Evolutionary conservation across 1,140 invertebrate genomes (phyloP), one percentile per base, ranked within the genome.

Genomic region (Lycorma delicatula): DNA sequence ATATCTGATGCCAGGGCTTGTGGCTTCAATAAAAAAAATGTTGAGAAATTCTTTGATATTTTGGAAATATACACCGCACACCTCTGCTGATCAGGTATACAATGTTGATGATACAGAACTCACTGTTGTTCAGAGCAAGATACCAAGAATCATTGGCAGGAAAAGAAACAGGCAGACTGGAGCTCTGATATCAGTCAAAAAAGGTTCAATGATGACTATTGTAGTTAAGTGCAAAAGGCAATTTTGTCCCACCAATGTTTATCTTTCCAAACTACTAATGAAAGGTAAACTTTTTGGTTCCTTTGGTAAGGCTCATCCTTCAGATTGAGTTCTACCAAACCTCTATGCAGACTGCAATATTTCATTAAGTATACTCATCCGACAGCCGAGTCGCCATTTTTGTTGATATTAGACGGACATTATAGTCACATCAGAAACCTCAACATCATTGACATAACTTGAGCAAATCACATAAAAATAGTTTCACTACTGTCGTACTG

Each of bases 71-170:
- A n/a, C n/a, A n/a, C n/a, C n/a, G n/a, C n/a, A n/a, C n/a, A n/a
- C n/a, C n/a, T n/a, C n/a, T n/a, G n/a, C n/a, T n/a, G n/a, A n/a
- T n/a, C n/a, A n/a, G n/a, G n/a, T n/a, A n/a, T n/a, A n/a, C n/a
- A n/a, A n/a, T n/a, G n/a, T n/a, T n/a, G n/a, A n/a, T n/a, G 70
- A 72, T 60, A 66, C 64, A 3, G 69, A 68, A 49, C 20, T 71
- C 0, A 58, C 64, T 13, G 59, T 67, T 9, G 68, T 70, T 11
- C 67, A 68, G 58, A 64, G 46, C 28, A 70, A 67, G 54, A 63
- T 66, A 53, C 52, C 60, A 18, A 25, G 67, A 60, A 56, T 71
- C 5, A 56, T 72, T 28, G 67, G 51, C 2, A 23, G 26, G 20
- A 64, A 60, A 63, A 65, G 67, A 1, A 69, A 70, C 60, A 60